Conservation (phyloP, 53 echinoderm and acorn worm species). For the Astropecten irregularis region DNA sequence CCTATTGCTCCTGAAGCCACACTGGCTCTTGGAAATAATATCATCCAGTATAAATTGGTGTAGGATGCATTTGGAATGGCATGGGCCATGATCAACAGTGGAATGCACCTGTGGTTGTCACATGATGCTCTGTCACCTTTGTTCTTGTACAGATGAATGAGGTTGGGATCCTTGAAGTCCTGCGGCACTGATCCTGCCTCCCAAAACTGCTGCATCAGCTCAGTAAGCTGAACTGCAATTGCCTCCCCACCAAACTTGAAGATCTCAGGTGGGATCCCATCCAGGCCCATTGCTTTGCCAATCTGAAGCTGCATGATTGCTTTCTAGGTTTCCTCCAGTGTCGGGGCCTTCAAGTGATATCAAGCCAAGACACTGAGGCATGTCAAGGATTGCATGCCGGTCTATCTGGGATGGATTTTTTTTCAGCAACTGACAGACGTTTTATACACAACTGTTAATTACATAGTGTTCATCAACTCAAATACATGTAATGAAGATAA, state of each 20-base stretch:
- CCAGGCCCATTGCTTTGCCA: background rate
- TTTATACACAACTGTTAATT: no score
- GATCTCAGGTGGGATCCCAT: slow-evolving; percentile 5
- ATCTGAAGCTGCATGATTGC: slow-evolving; percentile 5
- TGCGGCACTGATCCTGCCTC: background rate
- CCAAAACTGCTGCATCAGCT: slow-evolving; percentile 9
- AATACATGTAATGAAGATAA: no score
- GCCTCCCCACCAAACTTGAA: slow-evolving; percentile 3
- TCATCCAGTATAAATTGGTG: background rate
- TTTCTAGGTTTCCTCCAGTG: slow-evolving; percentile 6
- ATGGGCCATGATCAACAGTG: slow-evolving; percentile 15
- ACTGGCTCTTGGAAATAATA: slow-evolving; percentile 21
- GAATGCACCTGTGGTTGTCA: slow-evolving; percentile 2
- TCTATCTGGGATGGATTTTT: background rate
- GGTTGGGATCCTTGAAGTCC: slow-evolving; percentile 5
- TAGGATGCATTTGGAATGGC: slow-evolving; percentile 2
- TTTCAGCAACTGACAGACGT: no score
- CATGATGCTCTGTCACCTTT: slow-evolving; percentile 15
- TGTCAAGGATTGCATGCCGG: slow-evolving; percentile 4
- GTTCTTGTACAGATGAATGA: slow-evolving; percentile 5
- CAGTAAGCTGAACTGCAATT: background rate
- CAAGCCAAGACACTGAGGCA: background rate
- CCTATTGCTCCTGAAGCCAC: slow-evolving; percentile 23
- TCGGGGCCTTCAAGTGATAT: background rate
- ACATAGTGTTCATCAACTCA: no score